phyloP scores from a whole-genome alignment of 2,113 vertebrate genomes.

The Cavia porcellus region DNA sequence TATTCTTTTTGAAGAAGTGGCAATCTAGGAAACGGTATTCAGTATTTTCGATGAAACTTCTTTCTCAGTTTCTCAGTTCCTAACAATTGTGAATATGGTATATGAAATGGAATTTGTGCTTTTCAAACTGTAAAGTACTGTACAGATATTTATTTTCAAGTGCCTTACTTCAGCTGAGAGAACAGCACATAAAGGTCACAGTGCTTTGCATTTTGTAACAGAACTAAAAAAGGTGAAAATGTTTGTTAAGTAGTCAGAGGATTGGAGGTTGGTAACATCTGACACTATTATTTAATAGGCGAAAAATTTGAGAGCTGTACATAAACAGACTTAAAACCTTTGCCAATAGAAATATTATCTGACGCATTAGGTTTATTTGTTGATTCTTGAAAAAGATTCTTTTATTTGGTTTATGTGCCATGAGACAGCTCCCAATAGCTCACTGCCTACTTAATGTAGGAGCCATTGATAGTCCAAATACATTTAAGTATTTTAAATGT shows the following conservation, averaged over 20 bases:
- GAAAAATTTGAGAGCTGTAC: not conserved
- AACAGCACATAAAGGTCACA: not conserved
- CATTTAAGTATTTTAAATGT: not conserved
- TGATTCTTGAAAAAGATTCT: constrained; percentile 35
- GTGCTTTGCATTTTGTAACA: constrained; percentile 32
- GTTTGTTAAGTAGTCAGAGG: not conserved
- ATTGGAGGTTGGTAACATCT: not conserved
- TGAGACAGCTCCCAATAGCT: not conserved
- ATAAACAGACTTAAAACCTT: not conserved
- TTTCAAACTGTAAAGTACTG: constrained; percentile 9
- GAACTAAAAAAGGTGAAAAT: not conserved
- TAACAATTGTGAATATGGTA: constrained; percentile 6
- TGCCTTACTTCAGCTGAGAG: constrained; percentile 36
- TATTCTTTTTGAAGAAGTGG: not conserved
- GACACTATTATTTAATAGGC: not conserved
- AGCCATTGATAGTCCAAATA: not conserved
- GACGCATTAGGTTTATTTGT: constrained; percentile 41
- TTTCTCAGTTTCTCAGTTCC: not conserved
- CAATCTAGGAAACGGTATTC: not conserved
- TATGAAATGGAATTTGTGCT: not conserved
- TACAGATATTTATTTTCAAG: constrained; percentile 45
- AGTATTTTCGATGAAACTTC: not conserved
- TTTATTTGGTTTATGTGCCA: not conserved
- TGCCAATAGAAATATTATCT: not conserved
- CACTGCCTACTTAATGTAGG: not conserved